Evolutionary conservation across 2,888 invertebrate species (phyloP).

Genomic region (Leucania comma): DNA sequence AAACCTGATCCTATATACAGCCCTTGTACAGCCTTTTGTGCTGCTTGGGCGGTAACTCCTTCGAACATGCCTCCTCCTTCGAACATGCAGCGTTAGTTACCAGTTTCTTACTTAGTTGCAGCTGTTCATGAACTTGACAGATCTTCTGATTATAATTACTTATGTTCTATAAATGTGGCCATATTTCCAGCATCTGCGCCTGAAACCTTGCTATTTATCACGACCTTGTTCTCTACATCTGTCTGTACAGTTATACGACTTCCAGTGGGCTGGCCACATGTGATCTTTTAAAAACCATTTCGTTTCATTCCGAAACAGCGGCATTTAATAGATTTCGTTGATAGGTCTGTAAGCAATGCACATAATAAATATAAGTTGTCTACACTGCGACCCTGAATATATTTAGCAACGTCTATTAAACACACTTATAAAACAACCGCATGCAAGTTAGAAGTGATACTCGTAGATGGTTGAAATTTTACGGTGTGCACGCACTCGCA

Average conservation of each 20-base stretch:
- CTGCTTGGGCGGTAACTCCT: too few relatives aligned
- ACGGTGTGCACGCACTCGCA: slow-evolving; percentile 50
- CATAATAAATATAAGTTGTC: neutral
- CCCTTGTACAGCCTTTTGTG: too few relatives aligned
- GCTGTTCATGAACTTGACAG: neutral
- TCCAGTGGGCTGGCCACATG: neutral
- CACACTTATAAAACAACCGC: slow-evolving; percentile 35
- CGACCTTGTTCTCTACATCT: slow-evolving; percentile 4
- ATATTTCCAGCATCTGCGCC: slow-evolving; percentile 14
- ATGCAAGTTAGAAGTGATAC: slow-evolving; percentile 36
- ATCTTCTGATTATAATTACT: neutral
- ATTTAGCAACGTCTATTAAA: slow-evolving; percentile 50
- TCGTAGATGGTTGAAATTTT: slow-evolving; percentile 47
- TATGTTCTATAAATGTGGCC: slow-evolving; percentile 1
- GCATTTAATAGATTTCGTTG: slow-evolving; percentile 8
- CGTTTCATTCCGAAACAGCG: neutral
- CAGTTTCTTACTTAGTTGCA: neutral
- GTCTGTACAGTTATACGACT: neutral
- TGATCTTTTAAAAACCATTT: neutral
- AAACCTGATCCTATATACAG: too few relatives aligned
- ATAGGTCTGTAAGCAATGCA: neutral
- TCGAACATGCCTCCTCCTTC: too few relatives aligned
- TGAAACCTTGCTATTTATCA: slow-evolving; percentile 5
- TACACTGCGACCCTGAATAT: slow-evolving; percentile 46
- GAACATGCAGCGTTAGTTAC: neutral